Evolutionary conservation across 2,797 vertebrate genomes (phyloP), one percentile per base, ranked within the genome.

Genomic region (Kryptolebias ocellatus): DNA sequence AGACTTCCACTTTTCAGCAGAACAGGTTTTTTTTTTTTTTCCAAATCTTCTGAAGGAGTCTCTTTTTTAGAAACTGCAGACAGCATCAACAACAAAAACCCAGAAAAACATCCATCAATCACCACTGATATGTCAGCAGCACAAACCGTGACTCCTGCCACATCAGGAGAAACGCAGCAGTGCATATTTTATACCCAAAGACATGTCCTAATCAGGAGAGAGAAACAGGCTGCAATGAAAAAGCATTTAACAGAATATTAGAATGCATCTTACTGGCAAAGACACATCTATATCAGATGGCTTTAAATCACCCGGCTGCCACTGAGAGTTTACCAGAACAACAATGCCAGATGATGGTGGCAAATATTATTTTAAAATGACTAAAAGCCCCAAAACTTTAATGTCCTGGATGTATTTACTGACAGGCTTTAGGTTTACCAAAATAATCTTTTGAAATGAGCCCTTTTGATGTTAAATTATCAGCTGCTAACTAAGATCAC

Each of bases 141-240:
- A n/a, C 65, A 76, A 70, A 71, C 62, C 28, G 39, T 29, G 71
- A 72, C 56, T 37, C 24, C 57, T 37, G 47, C 51, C 71, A 79
- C 77, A 83, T 78, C 69, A 47, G 72, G 51, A 70, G 63, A 66
- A 83, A 65, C 0, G 18, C 53, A 70, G 60, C 39, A 12, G 70
- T 71, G 68, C 64, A 76, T 72, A 64, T 70, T 80, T 76, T 56
- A 83, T 66, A 47, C 27, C 5, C 50, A 63, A 65, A 71, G 60
- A 60, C 47, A 12, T 15, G 4, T 52, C 24, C 60, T 74, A 53
- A 51, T 9, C 37, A 53, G 45, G 11, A 31, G 55, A 66, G 51
- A 70, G 15, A 11, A 44, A 67, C 71, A 73, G 46, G 69, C 34
- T 8, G 17, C 2, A 3, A 16, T 14, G 5, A 62, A 37, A 61